Evolutionary conservation across 2,888 invertebrate genomes (phyloP).

Genomic region (Eudasyphora cyanicolor): DNA sequence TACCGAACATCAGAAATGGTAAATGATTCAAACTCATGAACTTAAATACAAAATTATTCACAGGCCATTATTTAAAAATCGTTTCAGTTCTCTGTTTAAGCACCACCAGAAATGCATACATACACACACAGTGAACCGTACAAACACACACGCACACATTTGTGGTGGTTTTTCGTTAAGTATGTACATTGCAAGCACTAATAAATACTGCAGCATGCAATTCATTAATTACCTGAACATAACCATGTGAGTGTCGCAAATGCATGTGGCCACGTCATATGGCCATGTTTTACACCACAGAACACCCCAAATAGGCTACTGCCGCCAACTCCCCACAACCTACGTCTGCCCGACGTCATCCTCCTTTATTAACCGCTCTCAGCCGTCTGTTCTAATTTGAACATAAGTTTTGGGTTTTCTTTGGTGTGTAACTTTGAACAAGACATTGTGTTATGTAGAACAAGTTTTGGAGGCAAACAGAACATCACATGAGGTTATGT

Average conservation of each 20-base stretch:
- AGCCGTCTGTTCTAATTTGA: background rate
- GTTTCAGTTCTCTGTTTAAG: no score
- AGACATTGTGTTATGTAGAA: conserved; percentile 48
- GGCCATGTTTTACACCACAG: conserved; percentile 10
- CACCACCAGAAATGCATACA: no score
- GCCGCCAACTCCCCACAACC: background rate
- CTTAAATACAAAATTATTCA: no score
- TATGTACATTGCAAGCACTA: background rate
- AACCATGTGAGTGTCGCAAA: conserved; percentile 7
- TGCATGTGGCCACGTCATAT: conserved; percentile 10
- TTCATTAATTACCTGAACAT: conserved; percentile 32
- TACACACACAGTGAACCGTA: no score
- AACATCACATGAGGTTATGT: conserved; percentile 46
- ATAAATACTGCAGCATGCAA: conserved; percentile 16
- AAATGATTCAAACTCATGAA: no score
- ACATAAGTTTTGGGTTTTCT: conserved; percentile 52
- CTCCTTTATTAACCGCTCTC: background rate
- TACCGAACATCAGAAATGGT: no score
- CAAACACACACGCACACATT: background rate
- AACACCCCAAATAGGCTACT: background rate
- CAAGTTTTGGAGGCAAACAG: conserved; percentile 44
- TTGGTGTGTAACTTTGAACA: conserved; percentile 53
- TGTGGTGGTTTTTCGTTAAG: background rate
- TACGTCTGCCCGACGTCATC: background rate
- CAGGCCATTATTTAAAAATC: no score